Evolutionary conservation across 1,140 invertebrate genomes (phyloP), one percentile per base, ranked within the genome.

Genomic region (Sitophilus oryzae): DNA sequence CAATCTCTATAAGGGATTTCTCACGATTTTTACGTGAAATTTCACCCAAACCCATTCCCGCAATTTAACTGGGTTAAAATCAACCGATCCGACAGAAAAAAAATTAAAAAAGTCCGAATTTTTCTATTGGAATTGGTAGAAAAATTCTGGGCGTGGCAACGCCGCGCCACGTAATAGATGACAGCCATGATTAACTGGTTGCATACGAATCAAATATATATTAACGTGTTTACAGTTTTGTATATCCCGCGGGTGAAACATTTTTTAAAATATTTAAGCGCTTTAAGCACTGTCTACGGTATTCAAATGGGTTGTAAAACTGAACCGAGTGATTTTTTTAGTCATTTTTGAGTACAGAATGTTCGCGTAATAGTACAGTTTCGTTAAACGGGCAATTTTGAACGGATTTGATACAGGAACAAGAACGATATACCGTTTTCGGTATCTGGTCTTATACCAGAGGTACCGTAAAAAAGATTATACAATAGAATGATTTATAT

Each of bases 161-260:
- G 43, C n/a, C 44, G 50, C 20, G 56, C 62, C 62, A 63, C 62
- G 62, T 63, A 63, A 63, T 61, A 59, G 59, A 58, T 53, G 48
- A 59, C 51, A 42, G 15, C 38, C 23, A 45, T 18, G 21, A 56
- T 52, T 53, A 35, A 47, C 46, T 41, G 62, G 62, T 63, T 63
- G 62, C 62, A 58, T 59, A 45, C 40, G 2, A 8, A 25, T 11
- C 14, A 25, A n/a, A 21, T 3, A 23, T 3, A 3, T 25, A n/a
- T 6, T 30, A 5, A 5, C 5, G 11, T 30, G 25, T 30, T 30
- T 30, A 30, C 25, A 6, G 25, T 30, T 30, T 5, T 11, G 25
- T n/a, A n/a, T n/a, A n/a, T n/a, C n/a, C n/a, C n/a, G n/a, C n/a
- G n/a, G n/a, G n/a, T n/a, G n/a, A n/a, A n/a, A n/a, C n/a, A n/a